These are phyloP conservation scores for Spinibarbus caldwelli DNA, from an alignment of 2,797 vertebrate species.

Conservation along the genomic window DNA sequence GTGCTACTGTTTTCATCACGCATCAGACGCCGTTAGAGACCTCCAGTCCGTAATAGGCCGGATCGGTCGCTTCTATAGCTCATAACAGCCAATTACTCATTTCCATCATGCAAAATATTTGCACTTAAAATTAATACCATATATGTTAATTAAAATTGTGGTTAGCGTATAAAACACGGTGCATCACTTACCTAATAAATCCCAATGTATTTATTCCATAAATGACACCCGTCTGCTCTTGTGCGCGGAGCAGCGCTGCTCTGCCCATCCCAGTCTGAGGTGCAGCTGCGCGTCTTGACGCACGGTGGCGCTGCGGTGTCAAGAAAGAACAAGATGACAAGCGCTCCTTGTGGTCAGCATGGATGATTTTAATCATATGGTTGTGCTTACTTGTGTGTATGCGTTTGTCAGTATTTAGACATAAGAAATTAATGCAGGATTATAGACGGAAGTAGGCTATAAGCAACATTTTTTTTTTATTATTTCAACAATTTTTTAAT, in stretches of 20 bases:
- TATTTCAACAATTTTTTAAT: neutral
- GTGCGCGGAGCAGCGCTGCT: constrained; percentile 49
- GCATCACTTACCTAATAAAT: constrained; percentile 34
- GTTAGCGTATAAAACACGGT: neutral
- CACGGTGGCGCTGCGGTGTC: constrained; percentile 68
- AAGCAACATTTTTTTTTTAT: neutral
- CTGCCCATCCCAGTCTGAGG: constrained; percentile 69
- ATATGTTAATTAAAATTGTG: neutral
- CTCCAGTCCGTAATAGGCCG: constrained; percentile 32
- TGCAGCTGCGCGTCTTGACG: constrained; percentile 58
- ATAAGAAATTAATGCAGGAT: neutral
- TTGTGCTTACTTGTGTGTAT: neutral
- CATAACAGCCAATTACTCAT: constrained; percentile 20
- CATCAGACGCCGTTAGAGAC: constrained; percentile 3
- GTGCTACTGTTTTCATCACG: constrained; percentile 23
- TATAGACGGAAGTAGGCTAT: neutral
- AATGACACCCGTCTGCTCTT: constrained; percentile 35
- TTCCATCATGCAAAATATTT: neutral
- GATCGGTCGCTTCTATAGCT: constrained; percentile 1
- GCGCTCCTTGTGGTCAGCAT: neutral
- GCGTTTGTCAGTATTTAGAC: neutral
- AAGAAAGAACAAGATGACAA: neutral
- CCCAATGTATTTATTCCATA: constrained; percentile 27
- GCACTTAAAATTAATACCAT: neutral
- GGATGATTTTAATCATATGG: neutral